phyloP scores from a whole-genome alignment of 2,797 vertebrate genomes.

The Onychomys torridus region DNA sequence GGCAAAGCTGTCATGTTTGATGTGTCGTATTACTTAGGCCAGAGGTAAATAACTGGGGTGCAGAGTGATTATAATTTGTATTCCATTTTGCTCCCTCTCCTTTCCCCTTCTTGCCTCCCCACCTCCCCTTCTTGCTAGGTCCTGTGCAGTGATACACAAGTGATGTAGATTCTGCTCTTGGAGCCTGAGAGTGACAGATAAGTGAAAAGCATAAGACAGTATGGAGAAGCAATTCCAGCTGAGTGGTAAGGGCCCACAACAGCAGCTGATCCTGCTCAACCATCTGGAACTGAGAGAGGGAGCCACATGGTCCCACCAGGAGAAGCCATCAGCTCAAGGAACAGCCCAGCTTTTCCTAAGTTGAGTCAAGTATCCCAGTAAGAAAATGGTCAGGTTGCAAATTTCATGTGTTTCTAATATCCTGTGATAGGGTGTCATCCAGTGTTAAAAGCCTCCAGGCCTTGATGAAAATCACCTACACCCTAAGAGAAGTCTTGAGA shows the following conservation, averaged over 20 bases:
- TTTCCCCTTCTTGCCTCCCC: too few relatives aligned
- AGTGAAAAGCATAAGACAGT: background rate
- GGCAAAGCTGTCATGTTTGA: background rate
- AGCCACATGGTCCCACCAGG: background rate
- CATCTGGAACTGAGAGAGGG: background rate
- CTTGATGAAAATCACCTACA: background rate
- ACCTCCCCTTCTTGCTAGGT: background rate
- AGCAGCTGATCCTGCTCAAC: background rate
- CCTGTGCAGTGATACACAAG: background rate
- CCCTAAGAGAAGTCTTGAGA: background rate
- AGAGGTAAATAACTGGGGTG: background rate
- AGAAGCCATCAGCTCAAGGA: background rate
- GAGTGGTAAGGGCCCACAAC: too few relatives aligned
- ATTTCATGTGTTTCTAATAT: background rate
- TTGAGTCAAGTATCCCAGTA: background rate
- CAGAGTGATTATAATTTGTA: background rate
- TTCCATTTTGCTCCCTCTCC: background rate
- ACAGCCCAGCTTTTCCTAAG: background rate
- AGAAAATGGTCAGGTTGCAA: background rate
- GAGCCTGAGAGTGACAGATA: background rate
- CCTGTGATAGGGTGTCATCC: background rate
- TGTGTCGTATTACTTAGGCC: constrained; percentile 28
- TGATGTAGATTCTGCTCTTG: background rate
- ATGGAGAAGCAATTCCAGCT: background rate
- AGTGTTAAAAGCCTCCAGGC: background rate